Base-by-base conservation (phyloP, 2,888 invertebrate species). In the Slavum lentiscoides region DNA sequence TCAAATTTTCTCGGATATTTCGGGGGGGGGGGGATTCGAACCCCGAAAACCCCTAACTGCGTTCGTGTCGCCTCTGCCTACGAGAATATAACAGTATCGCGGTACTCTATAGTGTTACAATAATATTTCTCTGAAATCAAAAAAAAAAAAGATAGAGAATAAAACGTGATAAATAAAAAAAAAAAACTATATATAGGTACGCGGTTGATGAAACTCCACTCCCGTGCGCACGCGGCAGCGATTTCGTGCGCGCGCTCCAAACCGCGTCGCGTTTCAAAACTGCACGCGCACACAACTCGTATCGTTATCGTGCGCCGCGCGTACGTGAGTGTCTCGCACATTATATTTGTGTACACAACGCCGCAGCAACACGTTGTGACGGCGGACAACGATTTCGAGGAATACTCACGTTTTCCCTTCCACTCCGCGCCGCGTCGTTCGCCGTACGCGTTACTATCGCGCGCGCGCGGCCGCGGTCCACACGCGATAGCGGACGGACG, bases 151-250 rank as follows among this genome's bases (percentile, higher is more conserved):
- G 30, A 30, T 2, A 30, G 4, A 30, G 30, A 30, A 30, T 30
- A 72, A 64, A 80, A 80, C 80, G 80, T 80, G 80, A 72, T 80
- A 13, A 37, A 37, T 39, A 23, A 58, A 74, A 75, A 30, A 30
- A 30, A 30, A 30, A 30, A 30, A 30, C n/a, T n/a, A n/a, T n/a
- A n/a, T n/a, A n/a, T n/a, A n/a, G n/a, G n/a, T n/a, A n/a, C n/a
- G n/a, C n/a, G n/a, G n/a, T n/a, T n/a, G n/a, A n/a, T n/a, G n/a
- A n/a, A n/a, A n/a, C n/a, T n/a, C n/a, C n/a, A 75, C 77, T 77
- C 39, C 77, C 53, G 77, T 77, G 77, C 62, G 55, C 77, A 77
- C 77, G 77, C 43, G 9, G 77, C 77, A 77, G 77, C 70, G 69
- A 19, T 77, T 77, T 77, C 70, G 62, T 77, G 77, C 68, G 21